These are phyloP conservation scores for Rostratula benghalensis DNA, from an alignment of 2,113 vertebrate genomes.

Conservation along the genomic window DNA sequence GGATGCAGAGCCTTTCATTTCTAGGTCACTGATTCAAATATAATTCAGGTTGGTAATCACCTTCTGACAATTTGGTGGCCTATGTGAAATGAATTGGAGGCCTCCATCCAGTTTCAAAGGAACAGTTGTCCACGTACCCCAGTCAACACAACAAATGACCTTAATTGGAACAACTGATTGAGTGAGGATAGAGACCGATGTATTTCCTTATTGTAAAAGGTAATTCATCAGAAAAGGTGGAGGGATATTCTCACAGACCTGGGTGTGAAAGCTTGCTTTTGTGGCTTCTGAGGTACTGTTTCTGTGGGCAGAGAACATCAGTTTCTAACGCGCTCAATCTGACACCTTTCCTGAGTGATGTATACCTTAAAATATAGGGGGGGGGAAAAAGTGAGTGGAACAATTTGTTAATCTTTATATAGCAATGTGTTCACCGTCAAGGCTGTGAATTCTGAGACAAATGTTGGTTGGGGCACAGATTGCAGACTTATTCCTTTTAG, in stretches of 20 bases:
- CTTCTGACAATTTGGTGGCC: conserved; percentile 15
- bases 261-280: neutral
- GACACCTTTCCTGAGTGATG: conserved; percentile 56
- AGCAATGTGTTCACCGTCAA: neutral
- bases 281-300: neutral
- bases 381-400: neutral
- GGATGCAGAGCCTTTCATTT: conserved; percentile 44
- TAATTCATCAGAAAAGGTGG: neutral
- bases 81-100: neutral
- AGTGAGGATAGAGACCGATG: conserved; percentile 46
- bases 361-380: conserved; percentile 28
- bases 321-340: conserved; percentile 60
- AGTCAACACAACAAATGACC: conserved; percentile 11
- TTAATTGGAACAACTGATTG: conserved; percentile 35
- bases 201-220: conserved; percentile 30
- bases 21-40: conserved; percentile 48
- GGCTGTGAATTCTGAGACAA: conserved; percentile 24
- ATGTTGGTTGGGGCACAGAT: neutral
- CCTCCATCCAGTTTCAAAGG: conserved; percentile 65
- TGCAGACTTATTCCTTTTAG: neutral
- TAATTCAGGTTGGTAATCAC: neutral
- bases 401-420: conserved; percentile 6
- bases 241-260: neutral
- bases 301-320: conserved; percentile 48
- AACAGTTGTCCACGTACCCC: conserved; percentile 25